Percentiles rank a stretch among this genome's conserved stretches.
Conservation (phyloP, 2,797 vertebrate species). For the Nothura maculosa region DNA sequence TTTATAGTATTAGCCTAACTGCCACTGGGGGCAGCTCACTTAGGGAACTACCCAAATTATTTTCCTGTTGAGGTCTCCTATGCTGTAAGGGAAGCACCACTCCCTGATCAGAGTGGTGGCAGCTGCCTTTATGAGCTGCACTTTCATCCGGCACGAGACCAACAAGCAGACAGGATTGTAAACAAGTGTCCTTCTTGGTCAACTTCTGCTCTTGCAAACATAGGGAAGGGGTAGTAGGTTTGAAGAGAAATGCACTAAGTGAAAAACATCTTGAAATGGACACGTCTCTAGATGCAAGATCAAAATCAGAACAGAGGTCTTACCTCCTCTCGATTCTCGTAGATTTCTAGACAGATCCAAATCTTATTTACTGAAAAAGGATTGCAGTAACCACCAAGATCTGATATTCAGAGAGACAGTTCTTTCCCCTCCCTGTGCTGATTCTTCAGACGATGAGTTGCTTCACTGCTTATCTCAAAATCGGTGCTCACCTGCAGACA, state of each 20-base stretch:
- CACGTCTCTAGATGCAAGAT: slow-evolving; percentile 13
- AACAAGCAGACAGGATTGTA: not conserved
- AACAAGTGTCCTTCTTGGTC: not conserved
- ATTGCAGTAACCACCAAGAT: slow-evolving; percentile 53
- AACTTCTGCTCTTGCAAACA: not conserved
- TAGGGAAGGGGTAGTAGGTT: not conserved
- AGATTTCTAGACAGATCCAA: slow-evolving; percentile 49
- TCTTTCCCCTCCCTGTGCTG: slow-evolving; percentile 34
- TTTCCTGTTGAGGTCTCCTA: not conserved
- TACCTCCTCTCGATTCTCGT: not conserved
- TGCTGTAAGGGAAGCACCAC: not conserved
- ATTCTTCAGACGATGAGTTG: slow-evolving; percentile 49
- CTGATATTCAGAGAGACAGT: slow-evolving; percentile 41
- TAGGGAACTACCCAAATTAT: not conserved
- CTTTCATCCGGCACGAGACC: not conserved
- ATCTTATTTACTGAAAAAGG: slow-evolving; percentile 28
- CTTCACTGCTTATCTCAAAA: slow-evolving; percentile 44
- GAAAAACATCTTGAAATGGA: slow-evolving; percentile 41
- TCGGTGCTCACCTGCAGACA: slow-evolving; percentile 29
- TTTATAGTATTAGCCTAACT: slow-evolving; percentile 14
- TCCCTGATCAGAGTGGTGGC: not conserved
- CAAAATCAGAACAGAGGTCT: slow-evolving; percentile 33
- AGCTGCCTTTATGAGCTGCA: not conserved
- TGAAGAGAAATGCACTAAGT: not conserved
- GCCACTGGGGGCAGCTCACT: not conserved